Evolutionary conservation across 2,113 vertebrate species (phyloP).

Genomic region (Onychorhynchus coronatus): DNA sequence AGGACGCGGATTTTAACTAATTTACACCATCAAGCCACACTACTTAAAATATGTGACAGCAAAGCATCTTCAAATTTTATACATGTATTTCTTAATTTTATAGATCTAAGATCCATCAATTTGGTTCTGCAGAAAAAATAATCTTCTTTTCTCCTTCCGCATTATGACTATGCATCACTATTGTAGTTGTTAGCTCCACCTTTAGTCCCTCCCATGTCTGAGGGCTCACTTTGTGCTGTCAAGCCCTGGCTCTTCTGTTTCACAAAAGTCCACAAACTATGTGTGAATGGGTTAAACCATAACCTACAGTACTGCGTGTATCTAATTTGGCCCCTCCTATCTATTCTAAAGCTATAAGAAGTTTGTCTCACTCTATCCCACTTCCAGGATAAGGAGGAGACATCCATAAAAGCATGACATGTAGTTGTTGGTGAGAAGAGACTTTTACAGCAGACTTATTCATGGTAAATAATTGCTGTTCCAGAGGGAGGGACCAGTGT

Average conservation of each 20-base stretch:
- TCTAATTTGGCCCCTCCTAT: background rate
- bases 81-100: background rate
- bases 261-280: background rate
- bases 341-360: background rate
- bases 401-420: background rate
- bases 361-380: background rate
- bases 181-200: background rate
- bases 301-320: background rate
- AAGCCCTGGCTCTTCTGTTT: background rate
- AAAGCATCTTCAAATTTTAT: background rate
- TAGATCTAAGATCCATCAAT: background rate
- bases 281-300: background rate
- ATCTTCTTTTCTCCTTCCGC: constrained; percentile 4
- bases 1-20: constrained; percentile 50
- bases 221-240: background rate
- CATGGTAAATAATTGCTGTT: background rate
- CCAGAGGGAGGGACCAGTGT: background rate
- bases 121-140: constrained; percentile 16
- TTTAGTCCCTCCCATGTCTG: background rate
- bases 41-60: background rate
- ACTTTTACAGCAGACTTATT: background rate
- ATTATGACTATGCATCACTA: background rate
- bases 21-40: constrained; percentile 34
- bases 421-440: background rate
- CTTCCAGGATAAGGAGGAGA: background rate